Percentiles rank a stretch among this genome's conserved stretches.
Conservation (phyloP, 30 jellyfish, hydroid and myxozoan genomes). For the Hydractinia symbiolongicarpus region DNA sequence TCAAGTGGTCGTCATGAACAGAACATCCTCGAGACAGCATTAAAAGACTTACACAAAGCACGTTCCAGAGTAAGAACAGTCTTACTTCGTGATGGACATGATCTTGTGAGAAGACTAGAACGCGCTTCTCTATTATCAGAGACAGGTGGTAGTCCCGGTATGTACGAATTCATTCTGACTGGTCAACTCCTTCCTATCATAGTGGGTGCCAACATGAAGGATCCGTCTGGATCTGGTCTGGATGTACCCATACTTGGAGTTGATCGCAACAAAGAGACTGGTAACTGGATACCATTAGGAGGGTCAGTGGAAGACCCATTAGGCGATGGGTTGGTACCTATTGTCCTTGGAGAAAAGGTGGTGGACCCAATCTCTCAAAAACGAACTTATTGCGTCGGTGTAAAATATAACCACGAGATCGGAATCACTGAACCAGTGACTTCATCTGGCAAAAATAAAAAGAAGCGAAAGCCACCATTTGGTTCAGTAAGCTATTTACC, state of each 20-base stretch:
- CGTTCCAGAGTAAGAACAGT: conserved; percentile 58
- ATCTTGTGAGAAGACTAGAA: conserved; percentile 48
- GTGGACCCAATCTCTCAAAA: conserved; percentile 80
- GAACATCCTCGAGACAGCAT: conserved; percentile 57
- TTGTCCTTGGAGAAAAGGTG: conserved; percentile 70
- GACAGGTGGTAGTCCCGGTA: conserved; percentile 96
- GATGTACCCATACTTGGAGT: conserved; percentile 93
- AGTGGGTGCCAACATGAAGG: conserved; percentile 86
- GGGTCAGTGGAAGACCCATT: conserved; percentile 92
- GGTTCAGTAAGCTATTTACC: conserved; percentile 57
- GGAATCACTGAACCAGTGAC: conserved; percentile 92
- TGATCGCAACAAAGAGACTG: conserved; percentile 62
- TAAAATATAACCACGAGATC: conserved; percentile 55
- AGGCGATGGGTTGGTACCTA: conserved; percentile 88
- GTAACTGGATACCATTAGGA: conserved; percentile 81
- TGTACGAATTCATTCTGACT: conserved; percentile 75
- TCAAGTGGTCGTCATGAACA: conserved; percentile 85
- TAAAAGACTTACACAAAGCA: conserved; percentile 64
- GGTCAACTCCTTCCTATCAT: conserved; percentile 89
- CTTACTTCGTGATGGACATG: conserved; percentile 61
- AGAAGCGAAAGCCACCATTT: conserved; percentile 69
- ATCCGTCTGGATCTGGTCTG: conserved; percentile 92
- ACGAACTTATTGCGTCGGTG: conserved; percentile 67
- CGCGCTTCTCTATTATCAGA: conserved; percentile 57
- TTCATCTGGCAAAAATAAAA: conserved; percentile 38